Evolutionary conservation across 2,888 invertebrate genomes (phyloP), one percentile per base, ranked within the genome.

Genomic region (Frankliniella fusca): DNA sequence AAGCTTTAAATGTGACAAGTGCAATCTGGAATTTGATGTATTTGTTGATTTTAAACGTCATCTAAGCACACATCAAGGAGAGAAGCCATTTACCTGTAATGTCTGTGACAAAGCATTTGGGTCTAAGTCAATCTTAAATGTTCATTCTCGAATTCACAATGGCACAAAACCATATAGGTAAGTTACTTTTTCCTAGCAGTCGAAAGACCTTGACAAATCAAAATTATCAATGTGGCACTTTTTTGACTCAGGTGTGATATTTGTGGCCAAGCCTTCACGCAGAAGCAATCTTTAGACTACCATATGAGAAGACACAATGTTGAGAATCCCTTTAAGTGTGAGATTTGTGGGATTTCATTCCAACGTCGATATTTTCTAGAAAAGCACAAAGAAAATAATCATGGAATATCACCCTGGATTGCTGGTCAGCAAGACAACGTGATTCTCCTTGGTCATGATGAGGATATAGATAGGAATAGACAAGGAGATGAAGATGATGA

Each of bases 21-120:
- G 70, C 27, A 12, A 76, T 76, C 23, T 27, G 27, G 70, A 76
- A 76, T 76, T 76, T 76, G 27, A 76, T 27, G 27, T 76, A 12
- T 76, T 76, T 76, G 70, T 76, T n/a, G 70, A 76, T 76, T 76
- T 76, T 23, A 76, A 76, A 23, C 70, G 70, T 76, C 70, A 76
- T 27, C 27, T 76, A 9, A 23, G 70, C 70, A 23, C 70, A 2
- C 70, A 76, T 76, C 23, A 23, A 23, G 70, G 70, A 8, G 70
- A 76, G 27, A 76, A 76, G 27, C 70, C 70, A 12, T 76, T 76
- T 12, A 76, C 70, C 27, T 76, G 70, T 27, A n/a, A 76, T 23
- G 70, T 76, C 12, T 76, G 70, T 76, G 70, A 76, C 70, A 76
- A 76, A 27, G 70, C 70, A 27, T 76, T 76, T 27, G 70, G 27